phyloP scores from a whole-genome alignment of 2,888 invertebrate species.

The Sipha maydis region DNA sequence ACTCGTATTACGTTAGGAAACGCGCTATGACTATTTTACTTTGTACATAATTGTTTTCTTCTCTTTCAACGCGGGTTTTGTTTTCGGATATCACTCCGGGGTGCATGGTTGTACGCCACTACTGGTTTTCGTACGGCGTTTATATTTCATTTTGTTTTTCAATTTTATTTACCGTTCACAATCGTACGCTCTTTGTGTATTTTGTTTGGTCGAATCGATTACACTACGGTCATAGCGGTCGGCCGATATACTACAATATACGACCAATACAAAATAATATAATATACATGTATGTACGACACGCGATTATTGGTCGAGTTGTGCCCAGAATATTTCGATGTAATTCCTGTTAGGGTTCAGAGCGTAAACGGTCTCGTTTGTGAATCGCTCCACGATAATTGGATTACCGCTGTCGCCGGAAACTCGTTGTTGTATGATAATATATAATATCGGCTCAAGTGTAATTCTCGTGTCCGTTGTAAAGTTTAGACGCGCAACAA shows the following conservation, averaged over 20 bases:
- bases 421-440: neutral
- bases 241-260: neutral
- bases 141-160: no score
- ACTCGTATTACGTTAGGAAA: no score
- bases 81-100: no score
- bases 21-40: no score
- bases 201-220: neutral
- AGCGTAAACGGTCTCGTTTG: constrained; percentile 24
- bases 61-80: no score
- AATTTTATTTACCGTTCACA: no score
- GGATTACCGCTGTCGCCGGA: neutral
- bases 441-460: neutral
- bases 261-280: no score
- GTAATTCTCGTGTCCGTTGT: neutral
- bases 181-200: neutral
- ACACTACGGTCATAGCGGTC: neutral
- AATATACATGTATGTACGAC: no score
- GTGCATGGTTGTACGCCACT: no score
- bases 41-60: no score
- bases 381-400: neutral
- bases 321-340: neutral
- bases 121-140: no score
- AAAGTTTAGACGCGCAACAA: constrained; percentile 8
- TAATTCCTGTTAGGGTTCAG: neutral
- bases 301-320: neutral